Conservation (phyloP, 2,888 invertebrate genomes). For the Lordiphosa andalusiaca region DNA sequence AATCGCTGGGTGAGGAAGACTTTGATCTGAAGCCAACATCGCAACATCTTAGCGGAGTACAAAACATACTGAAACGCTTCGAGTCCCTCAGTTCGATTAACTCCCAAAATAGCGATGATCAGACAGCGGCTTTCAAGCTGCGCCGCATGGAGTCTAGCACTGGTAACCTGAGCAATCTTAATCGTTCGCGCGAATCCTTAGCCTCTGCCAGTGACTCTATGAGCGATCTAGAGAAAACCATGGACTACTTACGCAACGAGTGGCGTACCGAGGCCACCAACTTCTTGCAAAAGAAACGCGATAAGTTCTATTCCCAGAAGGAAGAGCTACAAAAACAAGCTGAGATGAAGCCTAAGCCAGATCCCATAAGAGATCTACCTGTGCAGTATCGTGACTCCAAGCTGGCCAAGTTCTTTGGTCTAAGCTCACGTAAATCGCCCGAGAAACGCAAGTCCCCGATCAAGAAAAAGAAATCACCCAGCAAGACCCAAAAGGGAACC, state of each 20-base stretch:
- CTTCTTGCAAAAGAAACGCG: constrained; percentile 78
- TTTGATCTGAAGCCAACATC: constrained; percentile 49
- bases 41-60: constrained; percentile 60
- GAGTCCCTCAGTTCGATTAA: constrained; percentile 77
- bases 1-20: constrained; percentile 75
- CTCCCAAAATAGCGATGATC: constrained; percentile 66
- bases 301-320: constrained; percentile 70
- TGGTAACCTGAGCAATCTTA: constrained; percentile 73
- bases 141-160: constrained; percentile 76
- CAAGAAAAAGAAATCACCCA: constrained; percentile 61
- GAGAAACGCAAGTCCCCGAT: constrained; percentile 60
- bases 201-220: constrained; percentile 68
- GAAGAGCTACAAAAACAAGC: constrained; percentile 37
- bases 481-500: constrained; percentile 35
- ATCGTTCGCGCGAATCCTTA: constrained; percentile 74
- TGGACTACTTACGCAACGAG: constrained; percentile 78
- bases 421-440: constrained; percentile 64
- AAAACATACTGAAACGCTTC: constrained; percentile 76
- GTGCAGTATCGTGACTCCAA: constrained; percentile 76
- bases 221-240: constrained; percentile 78
- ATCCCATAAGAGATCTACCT: constrained; percentile 47
- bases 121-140: constrained; percentile 56
- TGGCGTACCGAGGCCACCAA: constrained; percentile 79
- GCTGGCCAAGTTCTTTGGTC: constrained; percentile 76
- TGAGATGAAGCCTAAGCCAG: constrained; percentile 11